phyloP scores from a whole-genome alignment of 2,113 vertebrate species.

The Microcebus griseorufus region DNA sequence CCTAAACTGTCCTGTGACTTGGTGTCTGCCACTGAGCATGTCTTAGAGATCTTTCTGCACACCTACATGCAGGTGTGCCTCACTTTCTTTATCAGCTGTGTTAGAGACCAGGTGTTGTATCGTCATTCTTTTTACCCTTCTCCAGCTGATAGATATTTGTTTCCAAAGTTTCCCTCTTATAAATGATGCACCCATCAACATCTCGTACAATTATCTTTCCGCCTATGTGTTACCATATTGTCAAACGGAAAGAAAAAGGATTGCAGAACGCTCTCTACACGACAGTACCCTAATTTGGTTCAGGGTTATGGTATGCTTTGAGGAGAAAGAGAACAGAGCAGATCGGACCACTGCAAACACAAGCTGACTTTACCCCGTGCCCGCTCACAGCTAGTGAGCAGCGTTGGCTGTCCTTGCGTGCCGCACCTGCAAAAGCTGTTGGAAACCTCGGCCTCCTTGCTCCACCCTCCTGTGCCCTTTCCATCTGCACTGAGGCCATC shows the following conservation, averaged over 20 bases:
- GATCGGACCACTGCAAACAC: background rate
- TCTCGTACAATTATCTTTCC: background rate
- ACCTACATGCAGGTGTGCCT: background rate
- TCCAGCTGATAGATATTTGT: background rate
- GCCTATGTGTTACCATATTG: background rate
- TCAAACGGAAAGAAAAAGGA: background rate
- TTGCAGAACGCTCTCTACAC: background rate
- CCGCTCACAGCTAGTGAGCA: background rate
- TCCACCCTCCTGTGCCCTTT: background rate
- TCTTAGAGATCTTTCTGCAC: background rate
- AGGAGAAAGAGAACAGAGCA: background rate
- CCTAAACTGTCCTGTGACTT: background rate
- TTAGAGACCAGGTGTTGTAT: rapidly evolving
- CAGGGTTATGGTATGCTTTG: rapidly evolving
- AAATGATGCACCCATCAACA: background rate
- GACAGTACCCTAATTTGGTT: background rate
- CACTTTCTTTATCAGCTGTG: background rate
- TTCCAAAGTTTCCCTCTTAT: background rate
- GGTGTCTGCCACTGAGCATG: background rate
- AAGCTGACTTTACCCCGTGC: background rate
- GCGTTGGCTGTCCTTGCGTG: background rate
- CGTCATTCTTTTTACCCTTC: background rate
- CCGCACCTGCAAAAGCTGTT: background rate
- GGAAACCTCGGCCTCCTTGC: background rate
- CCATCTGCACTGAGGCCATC: background rate